Conservation (phyloP, 2,113 vertebrate species). For the Toxotes jaculatrix region DNA sequence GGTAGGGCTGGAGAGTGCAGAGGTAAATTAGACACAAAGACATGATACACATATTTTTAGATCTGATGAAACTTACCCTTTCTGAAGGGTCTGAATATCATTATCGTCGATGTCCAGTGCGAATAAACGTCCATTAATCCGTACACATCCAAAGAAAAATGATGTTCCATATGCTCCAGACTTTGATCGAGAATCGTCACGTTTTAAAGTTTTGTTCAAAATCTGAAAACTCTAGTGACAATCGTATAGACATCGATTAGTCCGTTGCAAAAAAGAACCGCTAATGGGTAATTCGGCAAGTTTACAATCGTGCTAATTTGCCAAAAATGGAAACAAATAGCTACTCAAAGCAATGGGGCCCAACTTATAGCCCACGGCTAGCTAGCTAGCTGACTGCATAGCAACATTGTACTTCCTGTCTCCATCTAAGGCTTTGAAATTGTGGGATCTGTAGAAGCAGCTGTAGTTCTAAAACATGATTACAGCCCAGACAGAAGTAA, state of each 20-base stretch:
- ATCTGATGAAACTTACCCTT: neutral
- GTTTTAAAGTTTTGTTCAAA: neutral
- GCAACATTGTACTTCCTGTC: neutral
- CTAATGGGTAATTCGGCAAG: neutral
- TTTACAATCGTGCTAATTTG: neutral
- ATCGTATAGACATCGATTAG: neutral
- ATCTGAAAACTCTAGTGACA: neutral
- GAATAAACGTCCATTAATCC: neutral
- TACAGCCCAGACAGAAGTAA: neutral
- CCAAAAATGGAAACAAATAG: neutral
- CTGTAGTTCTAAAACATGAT: neutral
- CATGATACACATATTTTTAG: neutral
- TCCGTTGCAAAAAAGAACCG: neutral
- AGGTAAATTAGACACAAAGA: neutral
- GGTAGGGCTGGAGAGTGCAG: too few species aligned
- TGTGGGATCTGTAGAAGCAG: neutral
- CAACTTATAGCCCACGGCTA: neutral
- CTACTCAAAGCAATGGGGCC: neutral
- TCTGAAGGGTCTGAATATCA: too few species aligned
- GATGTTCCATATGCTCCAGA: neutral
- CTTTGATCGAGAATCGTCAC: neutral
- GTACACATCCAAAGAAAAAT: neutral
- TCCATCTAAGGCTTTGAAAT: neutral
- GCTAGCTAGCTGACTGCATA: neutral
- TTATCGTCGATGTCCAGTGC: neutral